Conservation (phyloP, 2,113 vertebrate species). For the Lophochroa leadbeateri region DNA sequence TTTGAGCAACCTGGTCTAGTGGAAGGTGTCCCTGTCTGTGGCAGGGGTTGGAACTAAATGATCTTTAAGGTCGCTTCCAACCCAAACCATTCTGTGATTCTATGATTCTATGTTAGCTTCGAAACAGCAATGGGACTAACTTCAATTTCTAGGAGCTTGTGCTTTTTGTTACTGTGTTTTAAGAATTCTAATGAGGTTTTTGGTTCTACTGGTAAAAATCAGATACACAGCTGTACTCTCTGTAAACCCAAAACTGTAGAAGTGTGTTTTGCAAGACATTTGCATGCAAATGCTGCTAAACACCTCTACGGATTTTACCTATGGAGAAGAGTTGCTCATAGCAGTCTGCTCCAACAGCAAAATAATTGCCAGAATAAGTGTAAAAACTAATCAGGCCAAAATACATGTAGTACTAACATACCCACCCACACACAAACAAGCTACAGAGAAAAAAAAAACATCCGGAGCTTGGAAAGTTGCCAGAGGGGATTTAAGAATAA, state of each 20-base stretch:
- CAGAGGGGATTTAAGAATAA: not conserved
- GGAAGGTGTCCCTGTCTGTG: not conserved
- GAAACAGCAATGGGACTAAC: not conserved
- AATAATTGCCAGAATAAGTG: conserved; percentile 12
- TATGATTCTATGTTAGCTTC: not conserved
- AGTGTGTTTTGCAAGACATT: not conserved
- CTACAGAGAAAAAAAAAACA: conserved; percentile 34
- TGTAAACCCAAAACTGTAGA: not conserved
- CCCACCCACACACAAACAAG: not conserved
- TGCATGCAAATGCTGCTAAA: not conserved
- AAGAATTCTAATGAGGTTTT: not conserved
- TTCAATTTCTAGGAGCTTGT: not conserved
- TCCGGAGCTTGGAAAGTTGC: not conserved
- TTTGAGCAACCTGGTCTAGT: not conserved
- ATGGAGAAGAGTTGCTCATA: not conserved
- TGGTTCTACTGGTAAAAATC: not conserved
- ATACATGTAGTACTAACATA: not conserved
- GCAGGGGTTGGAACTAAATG: not conserved
- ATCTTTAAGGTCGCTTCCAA: not conserved
- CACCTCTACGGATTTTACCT: not conserved
- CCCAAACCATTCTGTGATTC: not conserved
- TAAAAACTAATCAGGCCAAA: conserved; percentile 5
- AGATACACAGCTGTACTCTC: not conserved
- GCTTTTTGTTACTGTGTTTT: not conserved
- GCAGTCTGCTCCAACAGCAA: not conserved